These are phyloP conservation scores for Petrolisthes cinctipes DNA, from an alignment of 2,888 invertebrate species.

Conservation along the genomic window DNA sequence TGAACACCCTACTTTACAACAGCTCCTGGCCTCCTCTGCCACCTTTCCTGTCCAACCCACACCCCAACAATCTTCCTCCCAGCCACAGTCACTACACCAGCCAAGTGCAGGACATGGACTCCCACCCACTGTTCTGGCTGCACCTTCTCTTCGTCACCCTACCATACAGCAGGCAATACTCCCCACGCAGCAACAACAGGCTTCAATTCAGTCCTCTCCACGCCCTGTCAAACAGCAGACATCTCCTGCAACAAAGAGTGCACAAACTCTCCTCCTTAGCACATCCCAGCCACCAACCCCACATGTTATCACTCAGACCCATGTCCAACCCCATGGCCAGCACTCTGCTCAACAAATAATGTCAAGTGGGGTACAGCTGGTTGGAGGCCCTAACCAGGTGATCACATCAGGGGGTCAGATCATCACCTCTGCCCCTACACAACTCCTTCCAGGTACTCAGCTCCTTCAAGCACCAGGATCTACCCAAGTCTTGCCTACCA, in stretches of 20 bases:
- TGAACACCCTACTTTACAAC: slow-evolving; percentile 50
- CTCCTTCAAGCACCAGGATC: slow-evolving; percentile 47
- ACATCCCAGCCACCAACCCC: slow-evolving; percentile 42
- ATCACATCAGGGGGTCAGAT: slow-evolving; percentile 60
- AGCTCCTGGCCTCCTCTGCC: slow-evolving; percentile 52
- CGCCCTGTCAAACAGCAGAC: slow-evolving; percentile 49
- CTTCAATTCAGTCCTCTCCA: slow-evolving; percentile 39
- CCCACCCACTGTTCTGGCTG: slow-evolving; percentile 41
- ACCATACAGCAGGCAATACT: slow-evolving; percentile 45
- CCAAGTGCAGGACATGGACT: slow-evolving; percentile 32
- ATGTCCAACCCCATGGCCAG: slow-evolving; percentile 26
- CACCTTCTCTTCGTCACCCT: slow-evolving; percentile 38
- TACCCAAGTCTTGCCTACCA: slow-evolving; percentile 58
- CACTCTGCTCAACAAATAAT: slow-evolving; percentile 36
- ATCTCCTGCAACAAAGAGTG: slow-evolving; percentile 47
- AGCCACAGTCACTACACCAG: slow-evolving; percentile 42
- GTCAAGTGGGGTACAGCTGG: slow-evolving; percentile 54
- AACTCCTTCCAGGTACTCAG: slow-evolving; percentile 55
- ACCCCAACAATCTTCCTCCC: slow-evolving; percentile 47
- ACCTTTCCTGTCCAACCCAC: slow-evolving; percentile 49
- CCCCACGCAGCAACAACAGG: slow-evolving; percentile 38
- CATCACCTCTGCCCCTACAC: slow-evolving; percentile 56
- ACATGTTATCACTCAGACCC: slow-evolving; percentile 51
- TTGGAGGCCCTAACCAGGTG: slow-evolving; percentile 57
- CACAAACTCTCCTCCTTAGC: slow-evolving; percentile 29